phyloP scores from a whole-genome alignment of 2,113 vertebrate species.

The Rhinichthys klamathensis region DNA sequence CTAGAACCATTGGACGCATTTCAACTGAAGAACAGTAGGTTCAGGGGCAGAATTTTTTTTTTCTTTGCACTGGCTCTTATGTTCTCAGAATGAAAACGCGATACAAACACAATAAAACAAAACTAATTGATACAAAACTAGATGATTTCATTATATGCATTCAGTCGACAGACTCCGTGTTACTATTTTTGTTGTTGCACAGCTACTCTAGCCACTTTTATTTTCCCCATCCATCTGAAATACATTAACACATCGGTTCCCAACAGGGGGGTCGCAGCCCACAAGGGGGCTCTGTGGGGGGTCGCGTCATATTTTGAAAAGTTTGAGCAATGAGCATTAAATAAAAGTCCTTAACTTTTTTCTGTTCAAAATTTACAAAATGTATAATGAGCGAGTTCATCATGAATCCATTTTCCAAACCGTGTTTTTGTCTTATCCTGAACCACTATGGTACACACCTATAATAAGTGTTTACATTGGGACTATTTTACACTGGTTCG shows the following conservation, averaged over 20 bases:
- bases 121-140: not conserved
- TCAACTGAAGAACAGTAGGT: not conserved
- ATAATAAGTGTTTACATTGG: too few relatives aligned
- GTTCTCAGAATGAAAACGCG: not conserved
- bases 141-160: not conserved
- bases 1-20: not conserved
- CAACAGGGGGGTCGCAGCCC: too few relatives aligned
- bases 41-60: not conserved
- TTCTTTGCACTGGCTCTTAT: not conserved
- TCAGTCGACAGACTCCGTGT: not conserved
- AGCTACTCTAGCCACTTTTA: not conserved
- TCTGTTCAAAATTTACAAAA: too few relatives aligned
- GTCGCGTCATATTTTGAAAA: too few relatives aligned
- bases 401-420: too few relatives aligned
- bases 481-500: too few relatives aligned
- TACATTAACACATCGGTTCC: not conserved
- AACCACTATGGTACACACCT: too few relatives aligned
- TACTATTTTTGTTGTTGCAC: not conserved
- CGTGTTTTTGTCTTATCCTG: too few relatives aligned
- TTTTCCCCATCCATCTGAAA: not conserved
- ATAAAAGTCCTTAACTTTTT: too few relatives aligned
- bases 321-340: too few relatives aligned
- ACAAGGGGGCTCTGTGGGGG: too few relatives aligned
- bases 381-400: too few relatives aligned
- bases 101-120: not conserved